Base-by-base conservation (phyloP, 2,797 vertebrate species). In the Lepidocolaptes lacrymiger region DNA sequence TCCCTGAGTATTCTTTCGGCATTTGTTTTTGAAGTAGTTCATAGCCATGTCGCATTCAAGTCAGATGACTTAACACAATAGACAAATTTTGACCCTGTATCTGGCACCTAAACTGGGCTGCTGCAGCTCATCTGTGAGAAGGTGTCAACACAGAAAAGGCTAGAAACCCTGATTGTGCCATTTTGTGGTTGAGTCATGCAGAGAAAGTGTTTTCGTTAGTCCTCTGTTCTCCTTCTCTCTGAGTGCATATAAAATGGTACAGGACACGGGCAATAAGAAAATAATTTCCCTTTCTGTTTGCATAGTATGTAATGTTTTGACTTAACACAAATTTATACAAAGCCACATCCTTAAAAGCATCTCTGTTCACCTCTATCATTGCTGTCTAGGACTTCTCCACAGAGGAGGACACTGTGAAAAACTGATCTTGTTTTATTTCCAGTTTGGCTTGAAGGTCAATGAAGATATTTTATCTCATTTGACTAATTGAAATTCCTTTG, bases 381-480 rank as follows among this genome's bases (percentile, higher is more conserved):
- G 6, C 12, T 63, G 17, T 63, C 32, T 72, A 56, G 56, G 18
- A 43, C n/a, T 66, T 75, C 59, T 87, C 91, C 90, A 34, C 54
- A 82, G 48, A 78, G 51, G 36, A n/a, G 61, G 13, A 80, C 48
- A n/a, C 27, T 79, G 39, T 69, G 51, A 85, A 92, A 84, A 61
- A 20, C 7, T 77, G 41, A 72, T 92, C n/a, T 76, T 90, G 27
- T 14, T 94, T 75, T 80, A 58, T 83, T 93, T 82, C 84, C 76
- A 52, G 16, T 68, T 86, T 79, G 19, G 8, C 66, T 72, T 91
- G 85, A 97, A 88, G 71, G 82, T 91, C 74, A 62, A 9, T 80
- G 73, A 91, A 95, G 61, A 90, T 54, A 58, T 72, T 94, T 88
- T 71, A 15, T 88, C 71, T 95, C 79, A 92, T 91, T 94, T 92